Evolutionary conservation across 2,797 vertebrate species (phyloP).

Genomic region (Gastrophryne carolinensis): DNA sequence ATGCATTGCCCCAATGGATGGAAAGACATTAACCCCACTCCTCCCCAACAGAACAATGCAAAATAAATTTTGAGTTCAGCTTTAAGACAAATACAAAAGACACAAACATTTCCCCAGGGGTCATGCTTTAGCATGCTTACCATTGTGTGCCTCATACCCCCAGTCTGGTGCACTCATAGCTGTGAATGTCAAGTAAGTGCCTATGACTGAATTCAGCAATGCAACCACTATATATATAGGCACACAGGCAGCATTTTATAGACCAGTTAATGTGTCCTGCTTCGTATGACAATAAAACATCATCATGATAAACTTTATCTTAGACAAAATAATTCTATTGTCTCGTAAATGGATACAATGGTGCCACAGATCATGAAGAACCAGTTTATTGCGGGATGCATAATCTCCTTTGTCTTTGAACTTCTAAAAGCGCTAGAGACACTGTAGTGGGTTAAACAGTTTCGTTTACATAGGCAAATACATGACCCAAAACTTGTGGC

Average conservation of each 20-base stretch:
- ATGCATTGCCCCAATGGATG: no score
- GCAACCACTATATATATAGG: slow-evolving; percentile 27
- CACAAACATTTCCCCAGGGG: no score
- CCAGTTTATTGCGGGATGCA: background rate
- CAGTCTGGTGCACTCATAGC: slow-evolving; percentile 25
- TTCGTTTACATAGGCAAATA: background rate
- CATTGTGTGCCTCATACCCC: slow-evolving; percentile 44
- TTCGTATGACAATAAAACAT: slow-evolving; percentile 21
- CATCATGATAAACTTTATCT: background rate
- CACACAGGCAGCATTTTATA: background rate
- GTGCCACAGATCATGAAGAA: background rate
- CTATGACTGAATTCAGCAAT: background rate
- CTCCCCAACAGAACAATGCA: no score
- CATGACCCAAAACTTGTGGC: background rate
- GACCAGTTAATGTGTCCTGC: slow-evolving; percentile 1
- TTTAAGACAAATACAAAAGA: no score
- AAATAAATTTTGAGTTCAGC: no score
- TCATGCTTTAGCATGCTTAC: slow-evolving; percentile 20
- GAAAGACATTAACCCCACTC: no score
- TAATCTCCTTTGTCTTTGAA: background rate
- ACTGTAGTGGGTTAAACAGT: background rate
- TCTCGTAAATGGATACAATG: slow-evolving; percentile 5
- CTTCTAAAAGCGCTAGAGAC: background rate
- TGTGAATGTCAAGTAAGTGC: background rate
- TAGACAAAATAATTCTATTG: background rate